Conservation (phyloP, 2,888 invertebrate species). For the Trisateles emortualis region DNA sequence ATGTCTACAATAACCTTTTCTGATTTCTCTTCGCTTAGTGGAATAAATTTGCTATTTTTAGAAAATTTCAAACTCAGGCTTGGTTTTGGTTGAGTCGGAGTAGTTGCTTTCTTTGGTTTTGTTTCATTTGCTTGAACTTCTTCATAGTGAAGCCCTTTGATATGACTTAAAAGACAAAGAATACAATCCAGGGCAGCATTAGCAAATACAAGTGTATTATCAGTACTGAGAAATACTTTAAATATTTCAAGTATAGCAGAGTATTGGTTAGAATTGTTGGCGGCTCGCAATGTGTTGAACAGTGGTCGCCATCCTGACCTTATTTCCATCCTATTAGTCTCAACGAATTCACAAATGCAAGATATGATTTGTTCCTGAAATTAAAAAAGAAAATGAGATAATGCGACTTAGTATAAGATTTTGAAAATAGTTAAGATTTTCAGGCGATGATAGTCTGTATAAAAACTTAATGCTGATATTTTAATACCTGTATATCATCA, state of each 20-base stretch:
- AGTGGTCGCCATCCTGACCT: slow-evolving; percentile 98
- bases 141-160: slow-evolving; percentile 90
- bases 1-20: slow-evolving; percentile 86
- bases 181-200: slow-evolving; percentile 98
- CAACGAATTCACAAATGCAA: slow-evolving; percentile 98
- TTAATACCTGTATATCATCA: slow-evolving; percentile 93
- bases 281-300: slow-evolving; percentile 97
- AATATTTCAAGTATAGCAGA: slow-evolving; percentile 95
- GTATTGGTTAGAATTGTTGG: slow-evolving; percentile 91
- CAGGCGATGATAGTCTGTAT: neutral
- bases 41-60: slow-evolving; percentile 82
- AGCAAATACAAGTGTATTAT: slow-evolving; percentile 97
- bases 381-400: too few species aligned
- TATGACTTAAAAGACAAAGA: slow-evolving; percentile 92
- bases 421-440: neutral
- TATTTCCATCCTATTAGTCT: slow-evolving; percentile 96
- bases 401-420: too few species aligned
- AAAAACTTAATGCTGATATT: neutral
- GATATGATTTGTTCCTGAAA: slow-evolving; percentile 95
- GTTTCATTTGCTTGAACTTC: slow-evolving; percentile 82
- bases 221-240: slow-evolving; percentile 96
- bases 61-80: slow-evolving; percentile 78
- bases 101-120: slow-evolving; percentile 70
- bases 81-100: slow-evolving; percentile 69
- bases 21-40: slow-evolving; percentile 79